Percentiles rank a stretch among this genome's conserved stretches.
These are phyloP conservation scores for Falco cherrug DNA, from an alignment of 2,797 vertebrate species.

Conservation along the genomic window DNA sequence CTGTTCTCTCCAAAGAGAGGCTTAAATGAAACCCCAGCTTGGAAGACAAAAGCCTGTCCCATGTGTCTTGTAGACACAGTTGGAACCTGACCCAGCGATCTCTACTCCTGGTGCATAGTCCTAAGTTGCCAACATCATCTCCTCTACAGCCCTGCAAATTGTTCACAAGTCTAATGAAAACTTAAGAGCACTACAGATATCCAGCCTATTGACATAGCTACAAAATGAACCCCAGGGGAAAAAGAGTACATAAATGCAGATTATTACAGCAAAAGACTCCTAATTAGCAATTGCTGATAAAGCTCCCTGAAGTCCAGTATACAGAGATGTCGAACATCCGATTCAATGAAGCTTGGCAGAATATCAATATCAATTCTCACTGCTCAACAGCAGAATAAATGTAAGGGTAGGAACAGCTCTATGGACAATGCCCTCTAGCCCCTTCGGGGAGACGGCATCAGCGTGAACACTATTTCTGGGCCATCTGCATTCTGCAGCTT, in stretches of 20 bases:
- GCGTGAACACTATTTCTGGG: not conserved
- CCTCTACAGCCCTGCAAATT: not conserved
- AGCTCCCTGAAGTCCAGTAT: not conserved
- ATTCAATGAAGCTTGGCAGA: not conserved
- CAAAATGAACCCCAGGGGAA: not conserved
- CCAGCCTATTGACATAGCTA: not conserved
- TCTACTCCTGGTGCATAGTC: not conserved
- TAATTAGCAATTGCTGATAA: not conserved
- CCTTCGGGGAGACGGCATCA: not conserved
- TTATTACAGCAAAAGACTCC: not conserved
- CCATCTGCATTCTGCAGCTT: not conserved
- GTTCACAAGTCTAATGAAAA: constrained; percentile 24
- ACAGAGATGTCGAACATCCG: not conserved
- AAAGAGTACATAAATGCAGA: not conserved
- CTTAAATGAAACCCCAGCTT: not conserved
- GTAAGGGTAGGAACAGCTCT: not conserved
- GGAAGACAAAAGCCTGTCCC: not conserved
- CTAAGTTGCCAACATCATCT: not conserved
- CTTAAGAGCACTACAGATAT: not conserved
- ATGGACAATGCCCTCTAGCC: not conserved
- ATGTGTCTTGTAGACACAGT: rapidly evolving
- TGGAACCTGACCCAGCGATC: not conserved
- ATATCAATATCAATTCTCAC: not conserved
- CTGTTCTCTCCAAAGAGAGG: not conserved
- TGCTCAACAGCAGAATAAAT: not conserved